Evolutionary conservation across 1,140 invertebrate species (phyloP), one percentile per base, ranked within the genome.

Genomic region (Venturia canescens): DNA sequence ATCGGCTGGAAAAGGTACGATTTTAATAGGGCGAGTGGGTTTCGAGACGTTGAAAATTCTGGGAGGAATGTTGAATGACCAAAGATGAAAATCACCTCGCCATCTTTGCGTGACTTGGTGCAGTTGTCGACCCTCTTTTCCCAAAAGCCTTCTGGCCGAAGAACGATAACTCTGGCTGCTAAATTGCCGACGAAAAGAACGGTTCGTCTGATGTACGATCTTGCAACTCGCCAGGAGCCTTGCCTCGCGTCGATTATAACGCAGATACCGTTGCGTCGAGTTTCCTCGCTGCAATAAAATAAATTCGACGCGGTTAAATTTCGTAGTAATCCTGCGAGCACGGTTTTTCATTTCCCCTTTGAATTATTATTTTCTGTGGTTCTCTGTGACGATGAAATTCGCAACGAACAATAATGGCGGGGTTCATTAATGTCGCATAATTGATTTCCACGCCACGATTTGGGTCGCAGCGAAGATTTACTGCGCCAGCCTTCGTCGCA

Each of bases 111-210:
- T 3, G 93, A 91, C 78, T 93, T 94, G 27, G 94, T 93, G 87
- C 95, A 96, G 82, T 94, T 94, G 83, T 95, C 94, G 38, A 96
- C 94, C n/a, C 93, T 89, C 84, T 95, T 95, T 87, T 96, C 95
- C 95, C 95, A 96, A 89, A 96, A 96, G 13, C 94, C 94, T 84
- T 96, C 95, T 4, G 94, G 94, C 80, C 95, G 92, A 53, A 96
- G 89, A 70, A 95, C 94, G 84, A 95, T 92, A 67, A 95, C 89
- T 38, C 92, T 92, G 78, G 92, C 91, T 21, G 93, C 92, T 31
- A 89, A 91, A 63, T 92, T 88, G 72, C 92, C 92, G 48, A 95
- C 90, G 9, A 92, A 88, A 18, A 92, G 88, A 79, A 92, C 93
- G 4, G 94, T 91, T 76, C 93, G 91, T 18, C 94, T 92, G 76